phyloP scores from a whole-genome alignment of 2,797 vertebrate genomes.

The Lepus oiostolus region DNA sequence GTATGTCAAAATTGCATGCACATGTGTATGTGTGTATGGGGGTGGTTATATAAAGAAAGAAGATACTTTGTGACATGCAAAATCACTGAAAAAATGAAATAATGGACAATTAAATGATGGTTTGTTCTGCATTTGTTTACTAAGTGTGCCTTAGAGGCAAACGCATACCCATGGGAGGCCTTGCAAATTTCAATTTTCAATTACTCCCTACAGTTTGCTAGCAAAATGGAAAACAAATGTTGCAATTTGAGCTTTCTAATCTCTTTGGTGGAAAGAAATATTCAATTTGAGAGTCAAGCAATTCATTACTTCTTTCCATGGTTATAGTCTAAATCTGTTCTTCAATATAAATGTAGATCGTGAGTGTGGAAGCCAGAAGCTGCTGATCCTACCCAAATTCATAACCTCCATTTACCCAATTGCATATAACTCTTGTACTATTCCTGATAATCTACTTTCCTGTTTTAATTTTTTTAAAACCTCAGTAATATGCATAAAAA shows the following conservation, averaged over 20 bases:
- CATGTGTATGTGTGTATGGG: background rate
- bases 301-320: background rate
- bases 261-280: constrained; percentile 33
- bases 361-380: background rate
- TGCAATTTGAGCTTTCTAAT: constrained; percentile 52
- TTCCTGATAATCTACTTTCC: background rate
- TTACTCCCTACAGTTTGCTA: constrained; percentile 49
- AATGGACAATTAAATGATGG: background rate
- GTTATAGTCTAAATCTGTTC: background rate
- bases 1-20: background rate
- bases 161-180: background rate
- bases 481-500: background rate
- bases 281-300: constrained; percentile 62
- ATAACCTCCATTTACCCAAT: background rate
- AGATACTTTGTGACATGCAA: background rate
- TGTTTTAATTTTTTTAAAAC: background rate
- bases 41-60: background rate
- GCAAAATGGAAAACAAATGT: constrained; percentile 67
- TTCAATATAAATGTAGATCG: background rate
- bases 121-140: background rate
- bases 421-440: background rate
- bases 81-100: background rate
- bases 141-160: background rate
- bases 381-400: background rate
- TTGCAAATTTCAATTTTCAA: constrained; percentile 57